These are phyloP conservation scores for Oreochromis spilurus DNA, from an alignment of 2,113 vertebrate species.

Conservation along the genomic window DNA sequence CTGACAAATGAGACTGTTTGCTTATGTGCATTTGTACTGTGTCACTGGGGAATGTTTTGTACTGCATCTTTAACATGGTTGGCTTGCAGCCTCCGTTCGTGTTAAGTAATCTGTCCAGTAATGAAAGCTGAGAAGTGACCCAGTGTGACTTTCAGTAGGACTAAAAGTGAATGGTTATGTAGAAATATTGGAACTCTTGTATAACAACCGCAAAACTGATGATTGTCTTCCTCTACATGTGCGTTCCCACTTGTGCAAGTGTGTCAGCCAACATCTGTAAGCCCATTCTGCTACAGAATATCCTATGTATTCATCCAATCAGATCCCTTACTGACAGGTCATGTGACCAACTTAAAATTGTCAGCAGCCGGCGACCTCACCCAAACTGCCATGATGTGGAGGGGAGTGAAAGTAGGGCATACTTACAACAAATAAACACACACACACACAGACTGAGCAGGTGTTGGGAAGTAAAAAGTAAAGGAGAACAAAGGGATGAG, in stretches of 20 bases:
- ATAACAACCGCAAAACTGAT: not conserved
- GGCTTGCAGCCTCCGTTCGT: not conserved
- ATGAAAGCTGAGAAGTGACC: not conserved
- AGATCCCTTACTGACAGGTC: constrained; percentile 10
- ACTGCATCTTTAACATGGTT: not conserved
- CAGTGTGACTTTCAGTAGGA: not conserved
- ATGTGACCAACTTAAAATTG: constrained; percentile 51
- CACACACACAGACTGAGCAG: not conserved
- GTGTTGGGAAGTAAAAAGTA: constrained; percentile 1
- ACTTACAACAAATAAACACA: constrained; percentile 28
- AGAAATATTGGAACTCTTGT: not conserved
- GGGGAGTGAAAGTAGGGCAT: constrained; percentile 57
- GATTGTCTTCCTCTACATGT: not conserved
- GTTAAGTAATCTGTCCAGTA: not conserved
- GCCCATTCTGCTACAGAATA: constrained; percentile 23
- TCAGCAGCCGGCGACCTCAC: constrained; percentile 45
- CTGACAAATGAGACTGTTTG: not conserved
- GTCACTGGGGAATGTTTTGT: not conserved
- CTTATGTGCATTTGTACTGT: not conserved
- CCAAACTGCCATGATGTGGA: constrained; percentile 46
- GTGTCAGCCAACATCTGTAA: constrained; percentile 55
- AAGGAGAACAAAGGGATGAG: not conserved
- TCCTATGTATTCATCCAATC: constrained; percentile 27
- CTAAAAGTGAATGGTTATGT: not conserved
- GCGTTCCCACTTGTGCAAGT: not conserved